phyloP scores from a whole-genome alignment of 2,888 invertebrate species.

The Horisme vitalbata region DNA sequence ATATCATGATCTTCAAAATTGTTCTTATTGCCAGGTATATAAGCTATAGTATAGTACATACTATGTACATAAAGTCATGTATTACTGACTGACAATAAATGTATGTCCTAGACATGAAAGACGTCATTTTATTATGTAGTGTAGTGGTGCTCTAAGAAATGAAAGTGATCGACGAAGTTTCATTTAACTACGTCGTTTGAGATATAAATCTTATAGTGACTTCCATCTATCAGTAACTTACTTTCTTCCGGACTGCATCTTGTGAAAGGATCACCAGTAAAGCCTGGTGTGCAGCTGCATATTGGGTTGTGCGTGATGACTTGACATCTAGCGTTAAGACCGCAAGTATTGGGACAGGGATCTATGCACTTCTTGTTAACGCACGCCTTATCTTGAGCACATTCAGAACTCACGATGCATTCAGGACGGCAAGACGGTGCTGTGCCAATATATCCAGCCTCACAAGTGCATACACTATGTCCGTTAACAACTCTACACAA shows the following conservation, averaged over 20 bases:
- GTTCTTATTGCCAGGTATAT: no score
- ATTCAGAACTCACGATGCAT: conserved; percentile 92
- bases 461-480: conserved; percentile 92
- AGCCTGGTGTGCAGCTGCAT: conserved; percentile 91
- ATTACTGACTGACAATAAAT: no score
- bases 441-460: conserved; percentile 88
- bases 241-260: conserved; percentile 86
- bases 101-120: no score
- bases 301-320: conserved; percentile 94
- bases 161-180: no score
- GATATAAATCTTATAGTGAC: no score
- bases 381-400: conserved; percentile 90
- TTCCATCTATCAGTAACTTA: conserved; percentile 50
- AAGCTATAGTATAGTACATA: no score
- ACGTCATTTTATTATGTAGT: no score
- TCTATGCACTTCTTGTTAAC: conserved; percentile 91
- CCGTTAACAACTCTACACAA: conserved; percentile 89
- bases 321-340: conserved; percentile 91
- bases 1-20: no score
- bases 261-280: conserved; percentile 91
- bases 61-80: no score
- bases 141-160: no score
- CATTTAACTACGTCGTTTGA: no score
- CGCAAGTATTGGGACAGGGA: conserved; percentile 92
- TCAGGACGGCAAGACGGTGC: conserved; percentile 92